Percentiles rank a stretch among this genome's conserved stretches.
Conservation (phyloP, 2,888 invertebrate genomes). For the Gonocerus acuteangulatus region DNA sequence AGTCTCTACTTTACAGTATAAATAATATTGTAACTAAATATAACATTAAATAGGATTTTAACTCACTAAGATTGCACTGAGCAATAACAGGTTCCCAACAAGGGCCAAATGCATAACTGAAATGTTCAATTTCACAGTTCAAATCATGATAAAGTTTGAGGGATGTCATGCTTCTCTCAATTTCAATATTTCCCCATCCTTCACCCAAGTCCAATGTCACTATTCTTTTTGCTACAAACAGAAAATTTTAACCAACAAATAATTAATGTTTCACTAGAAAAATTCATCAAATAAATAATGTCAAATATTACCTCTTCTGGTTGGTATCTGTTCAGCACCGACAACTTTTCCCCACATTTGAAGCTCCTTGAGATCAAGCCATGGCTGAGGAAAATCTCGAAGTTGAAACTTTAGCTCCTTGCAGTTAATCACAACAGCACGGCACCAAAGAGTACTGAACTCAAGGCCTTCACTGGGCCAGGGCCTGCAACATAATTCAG, state of each 20-base stretch:
- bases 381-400: slow-evolving; percentile 90
- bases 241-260: too few species aligned
- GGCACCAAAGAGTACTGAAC: slow-evolving; percentile 88
- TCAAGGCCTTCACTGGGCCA: slow-evolving; percentile 86
- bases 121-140: slow-evolving; percentile 83
- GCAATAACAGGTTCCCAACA: slow-evolving; percentile 98
- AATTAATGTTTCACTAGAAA: neutral
- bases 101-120: slow-evolving; percentile 91
- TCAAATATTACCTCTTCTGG: slow-evolving; percentile 49
- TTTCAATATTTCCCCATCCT: slow-evolving; percentile 73
- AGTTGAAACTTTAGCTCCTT: slow-evolving; percentile 80
- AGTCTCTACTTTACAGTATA: too few species aligned
- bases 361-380: slow-evolving; percentile 74
- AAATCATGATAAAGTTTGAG: slow-evolving; percentile 97
- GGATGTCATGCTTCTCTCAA: slow-evolving; percentile 87
- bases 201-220: slow-evolving; percentile 72
- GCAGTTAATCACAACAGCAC: slow-evolving; percentile 72
- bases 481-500: slow-evolving; percentile 51
- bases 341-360: slow-evolving; percentile 82
- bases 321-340: slow-evolving; percentile 81
- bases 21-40: too few species aligned
- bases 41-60: neutral
- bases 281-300: neutral
- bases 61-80: slow-evolving; percentile 68
- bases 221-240: slow-evolving; percentile 58